Percentiles rank a stretch among this genome's conserved stretches.
phyloP scores from a whole-genome alignment of 2,113 vertebrate genomes.

The Ctenodactylus gundi region DNA sequence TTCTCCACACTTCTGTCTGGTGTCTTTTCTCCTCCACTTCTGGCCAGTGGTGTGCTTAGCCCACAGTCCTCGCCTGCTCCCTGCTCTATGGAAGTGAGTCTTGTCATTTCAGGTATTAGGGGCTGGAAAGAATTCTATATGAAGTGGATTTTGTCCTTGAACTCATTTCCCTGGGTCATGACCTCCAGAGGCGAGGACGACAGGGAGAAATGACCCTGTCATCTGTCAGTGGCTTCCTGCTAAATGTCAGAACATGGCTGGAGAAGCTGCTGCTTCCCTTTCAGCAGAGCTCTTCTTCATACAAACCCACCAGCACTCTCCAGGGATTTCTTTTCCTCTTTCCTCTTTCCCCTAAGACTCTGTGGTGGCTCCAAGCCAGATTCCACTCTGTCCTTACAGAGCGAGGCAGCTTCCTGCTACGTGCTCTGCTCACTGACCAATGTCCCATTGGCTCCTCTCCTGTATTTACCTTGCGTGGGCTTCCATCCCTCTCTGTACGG shows the following conservation, averaged over 20 bases:
- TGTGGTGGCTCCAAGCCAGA: neutral
- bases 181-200: neutral
- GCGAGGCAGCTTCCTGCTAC: neutral
- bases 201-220: neutral
- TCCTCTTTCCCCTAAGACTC: neutral
- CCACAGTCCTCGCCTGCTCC: neutral
- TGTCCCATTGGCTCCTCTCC: neutral
- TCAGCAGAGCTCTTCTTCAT: neutral
- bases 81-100: neutral
- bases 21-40: neutral
- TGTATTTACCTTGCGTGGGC: neutral
- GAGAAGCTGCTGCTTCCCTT: slow-evolving; percentile 4
- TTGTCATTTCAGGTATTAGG: neutral
- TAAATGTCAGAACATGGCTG: neutral
- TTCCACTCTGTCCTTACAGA: neutral
- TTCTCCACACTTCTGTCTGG: neutral
- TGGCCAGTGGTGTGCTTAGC: neutral
- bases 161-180: neutral
- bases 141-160: neutral
- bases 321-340: neutral
- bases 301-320: neutral
- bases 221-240: neutral
- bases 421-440: neutral
- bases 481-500: neutral
- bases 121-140: neutral